Evolutionary conservation across 2,888 invertebrate genomes (phyloP).

Genomic region (Gryllus longicercus): DNA sequence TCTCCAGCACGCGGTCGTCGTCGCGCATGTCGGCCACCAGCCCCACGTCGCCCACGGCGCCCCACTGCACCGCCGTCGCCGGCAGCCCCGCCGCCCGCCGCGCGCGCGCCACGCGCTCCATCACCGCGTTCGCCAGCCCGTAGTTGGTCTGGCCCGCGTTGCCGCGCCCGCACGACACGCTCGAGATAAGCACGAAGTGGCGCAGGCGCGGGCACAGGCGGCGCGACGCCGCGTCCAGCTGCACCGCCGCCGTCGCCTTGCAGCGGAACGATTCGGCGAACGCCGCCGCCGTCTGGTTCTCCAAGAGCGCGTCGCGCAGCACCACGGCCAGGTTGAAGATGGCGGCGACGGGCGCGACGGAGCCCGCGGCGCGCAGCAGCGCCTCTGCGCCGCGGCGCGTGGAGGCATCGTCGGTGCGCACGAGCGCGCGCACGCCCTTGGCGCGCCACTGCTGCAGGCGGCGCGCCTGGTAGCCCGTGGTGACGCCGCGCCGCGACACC

Average conservation of each 20-base stretch:
- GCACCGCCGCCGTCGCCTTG: constrained; percentile 76
- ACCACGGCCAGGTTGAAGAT: constrained; percentile 87
- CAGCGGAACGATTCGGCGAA: constrained; percentile 68
- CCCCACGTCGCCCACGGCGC: constrained; percentile 64
- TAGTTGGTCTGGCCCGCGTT: constrained; percentile 90
- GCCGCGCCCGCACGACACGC: constrained; percentile 82
- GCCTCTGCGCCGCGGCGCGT: constrained; percentile 65
- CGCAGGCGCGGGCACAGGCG: constrained; percentile 54
- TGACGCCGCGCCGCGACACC: constrained; percentile 56
- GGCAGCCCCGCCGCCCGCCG: constrained; percentile 50
- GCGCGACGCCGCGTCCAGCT: constrained; percentile 68
- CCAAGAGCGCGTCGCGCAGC: constrained; percentile 69
- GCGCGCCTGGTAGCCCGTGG: constrained; percentile 52
- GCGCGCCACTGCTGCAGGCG: constrained; percentile 46
- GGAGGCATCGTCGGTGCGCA: constrained; percentile 68
- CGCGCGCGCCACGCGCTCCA: constrained; percentile 83
- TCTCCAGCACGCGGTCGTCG: neutral
- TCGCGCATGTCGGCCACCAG: constrained; percentile 55
- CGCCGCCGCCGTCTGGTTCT: constrained; percentile 68
- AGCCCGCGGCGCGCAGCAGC: constrained; percentile 62
- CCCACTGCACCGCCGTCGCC: constrained; percentile 93
- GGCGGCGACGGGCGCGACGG: constrained; percentile 70
- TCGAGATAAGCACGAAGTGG: constrained; percentile 64
- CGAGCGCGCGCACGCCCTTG: constrained; percentile 64
- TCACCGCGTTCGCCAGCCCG: constrained; percentile 83